phyloP scores from a whole-genome alignment of 92 coral and sea anemone genomes.

The Bergia sp. region DNA sequence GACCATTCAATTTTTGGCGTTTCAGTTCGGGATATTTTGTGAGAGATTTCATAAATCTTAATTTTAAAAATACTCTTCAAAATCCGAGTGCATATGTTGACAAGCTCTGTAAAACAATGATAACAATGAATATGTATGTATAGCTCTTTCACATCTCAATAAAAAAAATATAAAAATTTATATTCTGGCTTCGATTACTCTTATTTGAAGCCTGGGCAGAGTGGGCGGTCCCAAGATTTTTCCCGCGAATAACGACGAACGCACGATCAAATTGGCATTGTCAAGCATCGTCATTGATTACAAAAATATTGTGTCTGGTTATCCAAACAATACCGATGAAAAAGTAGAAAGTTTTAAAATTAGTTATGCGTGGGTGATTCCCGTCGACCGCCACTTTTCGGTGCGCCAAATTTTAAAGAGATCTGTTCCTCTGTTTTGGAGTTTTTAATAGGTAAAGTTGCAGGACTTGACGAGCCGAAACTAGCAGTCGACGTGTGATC shows the following conservation, averaged over 20 bases:
- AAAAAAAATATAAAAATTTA: too few species aligned
- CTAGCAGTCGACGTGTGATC: constrained; percentile 21
- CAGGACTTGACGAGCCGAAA: background rate
- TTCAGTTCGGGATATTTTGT: too few species aligned
- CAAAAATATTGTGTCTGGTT: constrained; percentile 33
- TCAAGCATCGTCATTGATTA: constrained; percentile 10
- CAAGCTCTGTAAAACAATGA: too few species aligned
- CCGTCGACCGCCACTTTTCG: constrained; percentile 33
- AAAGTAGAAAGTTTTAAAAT: constrained; percentile 19
- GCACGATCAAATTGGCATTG: constrained; percentile 7
- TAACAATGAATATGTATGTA: too few species aligned
- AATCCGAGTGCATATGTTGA: too few species aligned
- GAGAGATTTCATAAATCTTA: too few species aligned
- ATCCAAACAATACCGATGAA: constrained; percentile 26
- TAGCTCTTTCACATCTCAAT: too few species aligned
- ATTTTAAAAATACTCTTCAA: too few species aligned
- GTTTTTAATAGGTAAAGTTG: background rate
- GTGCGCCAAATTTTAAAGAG: constrained; percentile 53
- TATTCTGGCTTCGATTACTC: too few species aligned
- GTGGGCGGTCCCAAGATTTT: constrained; percentile 37
- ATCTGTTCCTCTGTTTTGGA: constrained; percentile 38
- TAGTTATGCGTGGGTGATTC: constrained; percentile 52
- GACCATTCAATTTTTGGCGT: too few species aligned
- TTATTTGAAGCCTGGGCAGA: constrained; percentile 13
- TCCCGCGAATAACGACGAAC: constrained; percentile 37